Percentiles rank a stretch among this genome's conserved stretches.
These are phyloP conservation scores for Caenorhabditis uteleia DNA, from an alignment of 2,888 invertebrate species.

Conservation along the genomic window DNA sequence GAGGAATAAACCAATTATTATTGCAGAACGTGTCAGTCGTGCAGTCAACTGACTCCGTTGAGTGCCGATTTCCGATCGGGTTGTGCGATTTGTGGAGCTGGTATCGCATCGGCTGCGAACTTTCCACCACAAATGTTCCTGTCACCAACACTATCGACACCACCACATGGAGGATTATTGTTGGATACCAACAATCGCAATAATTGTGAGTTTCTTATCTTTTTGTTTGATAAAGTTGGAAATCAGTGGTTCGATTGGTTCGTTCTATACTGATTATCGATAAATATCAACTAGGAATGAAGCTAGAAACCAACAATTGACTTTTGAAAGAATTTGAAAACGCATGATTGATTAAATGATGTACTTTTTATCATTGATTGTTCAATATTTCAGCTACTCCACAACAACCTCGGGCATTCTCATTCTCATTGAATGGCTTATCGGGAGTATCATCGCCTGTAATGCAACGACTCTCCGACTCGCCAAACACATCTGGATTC, in stretches of 20 bases:
- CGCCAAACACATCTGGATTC: background rate
- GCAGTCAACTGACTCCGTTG: no score
- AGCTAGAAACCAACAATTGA: no score
- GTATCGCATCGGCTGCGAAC: slow-evolving; percentile 11
- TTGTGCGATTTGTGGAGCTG: slow-evolving; percentile 16
- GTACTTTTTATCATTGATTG: no score
- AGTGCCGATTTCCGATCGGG: no score
- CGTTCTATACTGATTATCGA: background rate
- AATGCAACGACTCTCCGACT: slow-evolving; percentile 9
- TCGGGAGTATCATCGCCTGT: slow-evolving; percentile 10
- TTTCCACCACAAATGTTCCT: slow-evolving; percentile 32
- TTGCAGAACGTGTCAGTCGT: no score
- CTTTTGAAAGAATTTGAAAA: no score
- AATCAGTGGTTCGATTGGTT: background rate
- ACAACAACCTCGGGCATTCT: slow-evolving; percentile 23
- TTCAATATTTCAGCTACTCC: slow-evolving; percentile 4
- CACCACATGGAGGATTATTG: slow-evolving; percentile 12
- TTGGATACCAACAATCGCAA: slow-evolving; percentile 4
- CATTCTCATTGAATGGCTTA: slow-evolving; percentile 20
- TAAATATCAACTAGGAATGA: background rate
- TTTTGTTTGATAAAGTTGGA: background rate
- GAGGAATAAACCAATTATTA: no score
- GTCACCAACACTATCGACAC: slow-evolving; percentile 19
- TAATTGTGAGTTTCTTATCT: no score
- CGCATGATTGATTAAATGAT: no score